phyloP scores from a whole-genome alignment of 92 coral and sea anemone species.

The Zoanthus sociatus region DNA sequence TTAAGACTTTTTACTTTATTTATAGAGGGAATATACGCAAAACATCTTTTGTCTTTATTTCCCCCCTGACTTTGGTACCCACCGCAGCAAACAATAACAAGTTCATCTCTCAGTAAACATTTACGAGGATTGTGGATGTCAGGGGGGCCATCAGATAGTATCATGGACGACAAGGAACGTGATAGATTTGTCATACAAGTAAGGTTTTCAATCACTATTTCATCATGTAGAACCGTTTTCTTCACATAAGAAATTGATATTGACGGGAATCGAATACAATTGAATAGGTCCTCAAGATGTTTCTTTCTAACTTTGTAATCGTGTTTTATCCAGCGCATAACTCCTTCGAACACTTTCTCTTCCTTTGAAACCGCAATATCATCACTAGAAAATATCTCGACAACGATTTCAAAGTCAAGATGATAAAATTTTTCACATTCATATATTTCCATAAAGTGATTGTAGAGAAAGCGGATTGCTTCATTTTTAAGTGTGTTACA shows the following conservation, averaged over 20 bases:
- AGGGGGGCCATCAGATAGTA: conserved; percentile 25
- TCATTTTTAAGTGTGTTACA: conserved; percentile 57
- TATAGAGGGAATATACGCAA: conserved; percentile 51
- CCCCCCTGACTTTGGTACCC: conserved; percentile 61
- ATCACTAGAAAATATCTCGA: conserved; percentile 64
- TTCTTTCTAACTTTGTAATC: conserved; percentile 52
- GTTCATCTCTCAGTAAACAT: conserved; percentile 51
- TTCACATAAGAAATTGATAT: conserved; percentile 63
- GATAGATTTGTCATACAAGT: conserved; percentile 57
- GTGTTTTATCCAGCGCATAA: conserved; percentile 75
- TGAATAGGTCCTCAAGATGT: conserved; percentile 64
- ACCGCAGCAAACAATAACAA: conserved; percentile 61
- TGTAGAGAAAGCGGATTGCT: conserved; percentile 49
- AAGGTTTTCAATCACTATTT: conserved; percentile 56
- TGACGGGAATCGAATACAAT: conserved; percentile 67
- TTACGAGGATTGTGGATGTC: conserved; percentile 47
- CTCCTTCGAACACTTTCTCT: conserved; percentile 73
- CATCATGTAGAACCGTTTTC: conserved; percentile 57
- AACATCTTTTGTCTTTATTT: conserved; percentile 46
- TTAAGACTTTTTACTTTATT: conserved; percentile 57
- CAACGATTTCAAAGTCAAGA: conserved; percentile 45
- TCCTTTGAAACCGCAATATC: conserved; percentile 60
- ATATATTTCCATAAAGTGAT: conserved; percentile 56
- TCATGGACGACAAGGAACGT: conserved; percentile 52
- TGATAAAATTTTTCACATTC: conserved; percentile 54